Evolutionary conservation across 2,113 vertebrate genomes (phyloP).

Genomic region (Ondatra zibethicus): DNA sequence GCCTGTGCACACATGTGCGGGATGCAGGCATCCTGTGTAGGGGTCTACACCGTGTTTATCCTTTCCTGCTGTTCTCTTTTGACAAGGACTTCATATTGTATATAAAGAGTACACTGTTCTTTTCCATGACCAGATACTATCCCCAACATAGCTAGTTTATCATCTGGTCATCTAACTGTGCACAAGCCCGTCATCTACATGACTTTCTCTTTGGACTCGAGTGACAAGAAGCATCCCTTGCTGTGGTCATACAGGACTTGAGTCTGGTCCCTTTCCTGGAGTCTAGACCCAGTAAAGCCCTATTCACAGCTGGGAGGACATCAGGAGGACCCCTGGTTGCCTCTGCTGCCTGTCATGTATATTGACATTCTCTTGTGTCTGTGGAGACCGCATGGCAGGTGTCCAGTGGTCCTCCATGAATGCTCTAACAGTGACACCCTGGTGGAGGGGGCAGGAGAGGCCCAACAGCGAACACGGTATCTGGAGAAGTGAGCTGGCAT

Average conservation of each 20-base stretch:
- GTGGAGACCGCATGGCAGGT: rapidly evolving
- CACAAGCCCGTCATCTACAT: rapidly evolving
- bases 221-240: rapidly evolving
- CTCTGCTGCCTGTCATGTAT: rapidly evolving
- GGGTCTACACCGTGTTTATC: neutral
- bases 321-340: neutral
- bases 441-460: neutral
- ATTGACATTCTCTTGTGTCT: rapidly evolving
- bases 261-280: neutral
- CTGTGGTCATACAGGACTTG: neutral
- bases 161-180: neutral
- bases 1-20: rapidly evolving
- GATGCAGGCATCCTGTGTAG: neutral
- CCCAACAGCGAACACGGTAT: rapidly evolving
- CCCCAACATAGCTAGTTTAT: rapidly evolving
- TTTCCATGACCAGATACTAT: neutral
- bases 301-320: rapidly evolving
- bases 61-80: neutral
- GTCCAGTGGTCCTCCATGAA: rapidly evolving
- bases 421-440: rapidly evolving
- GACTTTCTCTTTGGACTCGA: neutral
- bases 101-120: rapidly evolving
- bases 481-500: neutral
- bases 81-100: neutral
- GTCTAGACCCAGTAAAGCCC: neutral